Evolutionary conservation across 2,888 invertebrate genomes (phyloP).

Genomic region (Ligdia adustata): DNA sequence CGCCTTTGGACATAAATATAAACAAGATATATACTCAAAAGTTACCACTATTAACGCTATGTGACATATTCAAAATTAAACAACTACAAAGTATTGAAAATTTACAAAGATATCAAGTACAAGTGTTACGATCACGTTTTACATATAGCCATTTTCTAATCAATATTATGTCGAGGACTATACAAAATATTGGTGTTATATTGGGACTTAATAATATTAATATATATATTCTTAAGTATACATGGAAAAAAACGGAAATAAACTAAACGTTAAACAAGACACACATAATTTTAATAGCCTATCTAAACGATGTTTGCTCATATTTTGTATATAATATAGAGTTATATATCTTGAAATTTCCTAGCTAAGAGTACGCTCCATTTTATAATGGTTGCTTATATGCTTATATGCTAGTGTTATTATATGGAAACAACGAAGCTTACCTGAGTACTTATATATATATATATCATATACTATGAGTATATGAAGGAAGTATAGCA

Average conservation of each 20-base stretch:
- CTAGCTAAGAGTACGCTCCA: slow-evolving; percentile 64
- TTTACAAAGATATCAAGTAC: slow-evolving; percentile 40
- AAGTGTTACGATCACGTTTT: slow-evolving; percentile 19
- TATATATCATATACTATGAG: slow-evolving; percentile 42
- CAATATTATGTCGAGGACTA: slow-evolving; percentile 37
- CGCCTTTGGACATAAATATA: no score
- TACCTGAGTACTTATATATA: slow-evolving; percentile 37
- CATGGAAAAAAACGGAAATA: slow-evolving; percentile 23
- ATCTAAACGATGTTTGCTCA: slow-evolving; percentile 64
- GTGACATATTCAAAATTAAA: slow-evolving; percentile 48
- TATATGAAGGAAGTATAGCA: slow-evolving; percentile 65
- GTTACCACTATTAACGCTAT: slow-evolving; percentile 50
- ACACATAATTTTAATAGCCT: slow-evolving; percentile 58
- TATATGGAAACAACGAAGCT: slow-evolving; percentile 56
- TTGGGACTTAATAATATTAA: slow-evolving; percentile 42
- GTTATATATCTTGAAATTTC: slow-evolving; percentile 70
- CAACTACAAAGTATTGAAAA: slow-evolving; percentile 41
- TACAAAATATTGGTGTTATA: slow-evolving; percentile 45
- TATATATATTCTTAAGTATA: slow-evolving; percentile 30
- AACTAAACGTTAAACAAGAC: slow-evolving; percentile 23
- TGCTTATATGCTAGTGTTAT: slow-evolving; percentile 41
- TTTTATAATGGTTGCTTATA: slow-evolving; percentile 54
- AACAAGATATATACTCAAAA: slow-evolving; percentile 25
- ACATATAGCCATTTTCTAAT: slow-evolving; percentile 33
- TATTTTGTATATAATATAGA: slow-evolving; percentile 65